Percentiles rank a stretch among this genome's conserved stretches.
Evolutionary conservation across 2,888 invertebrate species (phyloP).

Genomic region (Trachelus stipa): DNA sequence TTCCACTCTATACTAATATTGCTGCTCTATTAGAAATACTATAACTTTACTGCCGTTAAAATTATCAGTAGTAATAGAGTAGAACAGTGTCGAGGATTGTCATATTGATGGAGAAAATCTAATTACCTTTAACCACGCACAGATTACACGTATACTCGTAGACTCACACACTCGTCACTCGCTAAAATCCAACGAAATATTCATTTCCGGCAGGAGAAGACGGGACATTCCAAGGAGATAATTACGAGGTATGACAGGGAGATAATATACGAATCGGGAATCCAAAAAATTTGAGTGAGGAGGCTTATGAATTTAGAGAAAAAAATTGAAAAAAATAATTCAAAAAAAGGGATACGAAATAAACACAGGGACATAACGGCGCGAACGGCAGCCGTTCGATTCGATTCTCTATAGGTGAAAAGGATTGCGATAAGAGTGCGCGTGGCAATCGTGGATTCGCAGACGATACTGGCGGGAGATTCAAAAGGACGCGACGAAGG

Average conservation of each 20-base stretch:
- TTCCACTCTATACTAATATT: neutral
- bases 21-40: neutral
- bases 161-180: neutral
- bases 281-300: neutral
- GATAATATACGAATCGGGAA: neutral
- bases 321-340: neutral
- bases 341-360: neutral
- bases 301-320: constrained; percentile 12
- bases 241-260: neutral
- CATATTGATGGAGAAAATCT: neutral
- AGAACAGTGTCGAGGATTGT: neutral
- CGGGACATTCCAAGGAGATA: neutral
- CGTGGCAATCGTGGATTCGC: neutral
- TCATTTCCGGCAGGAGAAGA: neutral
- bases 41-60: neutral
- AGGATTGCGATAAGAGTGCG: neutral
- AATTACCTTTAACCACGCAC: neutral
- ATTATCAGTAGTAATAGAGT: neutral
- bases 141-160: neutral
- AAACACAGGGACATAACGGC: neutral
- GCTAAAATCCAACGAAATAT: neutral
- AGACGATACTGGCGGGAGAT: neutral
- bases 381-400: neutral
- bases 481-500: neutral
- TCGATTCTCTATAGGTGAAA: neutral